Conservation (phyloP, 2,797 vertebrate genomes). For the Myotis daubentonii region DNA sequence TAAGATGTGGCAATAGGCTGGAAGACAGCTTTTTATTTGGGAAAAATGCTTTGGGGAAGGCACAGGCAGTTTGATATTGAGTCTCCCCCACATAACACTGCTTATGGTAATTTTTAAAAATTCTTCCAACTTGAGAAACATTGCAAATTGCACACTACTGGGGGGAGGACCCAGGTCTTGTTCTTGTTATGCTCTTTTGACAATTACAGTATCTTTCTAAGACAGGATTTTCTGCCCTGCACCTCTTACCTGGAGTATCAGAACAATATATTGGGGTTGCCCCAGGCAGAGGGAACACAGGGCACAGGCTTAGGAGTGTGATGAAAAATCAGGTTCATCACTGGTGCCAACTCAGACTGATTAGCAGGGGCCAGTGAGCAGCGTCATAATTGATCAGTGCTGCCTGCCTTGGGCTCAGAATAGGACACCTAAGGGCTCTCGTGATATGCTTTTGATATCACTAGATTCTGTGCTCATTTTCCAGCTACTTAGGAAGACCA, state of each 20-base stretch:
- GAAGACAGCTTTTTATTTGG: background rate
- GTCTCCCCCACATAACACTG: background rate
- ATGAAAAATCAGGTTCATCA: background rate
- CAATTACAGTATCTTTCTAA: background rate
- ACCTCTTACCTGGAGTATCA: background rate
- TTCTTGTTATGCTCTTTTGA: background rate
- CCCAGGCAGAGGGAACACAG: background rate
- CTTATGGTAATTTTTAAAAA: background rate
- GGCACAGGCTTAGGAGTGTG: background rate
- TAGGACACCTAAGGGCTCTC: background rate
- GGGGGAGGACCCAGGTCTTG: background rate
- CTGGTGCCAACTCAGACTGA: background rate
- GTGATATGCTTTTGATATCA: background rate
- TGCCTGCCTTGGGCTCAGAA: background rate
- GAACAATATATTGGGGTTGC: background rate
- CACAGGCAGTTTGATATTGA: background rate
- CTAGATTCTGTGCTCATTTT: background rate
- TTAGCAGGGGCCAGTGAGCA: background rate
- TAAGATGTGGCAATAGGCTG: background rate
- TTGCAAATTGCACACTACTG: background rate
- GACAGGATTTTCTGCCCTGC: background rate
- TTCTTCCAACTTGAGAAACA: slow-evolving; percentile 14
- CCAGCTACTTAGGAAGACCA: background rate
- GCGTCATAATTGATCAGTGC: background rate
- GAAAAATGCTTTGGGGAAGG: background rate